phyloP scores from a whole-genome alignment of 2,888 invertebrate genomes.

The Leptinotarsa haldemani region DNA sequence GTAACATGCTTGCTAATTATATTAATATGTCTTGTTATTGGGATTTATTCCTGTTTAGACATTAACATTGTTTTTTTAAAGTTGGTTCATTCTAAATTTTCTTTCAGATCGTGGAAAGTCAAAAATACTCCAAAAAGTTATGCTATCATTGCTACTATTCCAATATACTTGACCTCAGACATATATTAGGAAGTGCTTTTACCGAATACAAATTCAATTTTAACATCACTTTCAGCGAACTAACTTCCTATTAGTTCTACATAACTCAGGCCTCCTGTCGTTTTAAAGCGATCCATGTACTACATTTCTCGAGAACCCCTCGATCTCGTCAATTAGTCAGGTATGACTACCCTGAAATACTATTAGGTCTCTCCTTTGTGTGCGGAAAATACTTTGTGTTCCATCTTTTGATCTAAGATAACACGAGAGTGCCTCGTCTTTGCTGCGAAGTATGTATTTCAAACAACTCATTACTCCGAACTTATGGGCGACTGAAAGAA shows the following conservation, averaged over 20 bases:
- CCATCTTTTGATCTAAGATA: constrained; percentile 20
- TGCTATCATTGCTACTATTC: too few species aligned
- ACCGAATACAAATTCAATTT: too few species aligned
- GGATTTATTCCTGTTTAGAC: too few species aligned
- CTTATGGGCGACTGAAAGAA: background rate
- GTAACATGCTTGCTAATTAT: too few species aligned
- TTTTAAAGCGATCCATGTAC: background rate
- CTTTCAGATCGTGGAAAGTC: too few species aligned
- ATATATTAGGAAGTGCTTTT: too few species aligned
- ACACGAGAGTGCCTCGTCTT: constrained; percentile 6
- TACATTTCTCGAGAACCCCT: background rate
- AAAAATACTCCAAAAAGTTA: too few species aligned
- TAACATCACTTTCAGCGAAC: too few species aligned
- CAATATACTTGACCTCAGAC: too few species aligned
- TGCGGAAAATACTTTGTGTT: constrained; percentile 12
- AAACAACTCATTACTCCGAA: constrained; percentile 18
- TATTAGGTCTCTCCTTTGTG: constrained; percentile 19
- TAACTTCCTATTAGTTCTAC: background rate
- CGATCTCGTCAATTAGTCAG: constrained; percentile 8
- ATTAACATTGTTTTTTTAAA: too few species aligned
- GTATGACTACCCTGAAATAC: constrained; percentile 15
- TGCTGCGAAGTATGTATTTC: constrained; percentile 16
- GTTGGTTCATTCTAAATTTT: too few species aligned
- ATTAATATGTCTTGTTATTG: too few species aligned
- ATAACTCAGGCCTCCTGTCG: background rate